These are phyloP conservation scores for Chalcosyrphus nemorum DNA, from an alignment of 2,888 invertebrate species.

Conservation along the genomic window DNA sequence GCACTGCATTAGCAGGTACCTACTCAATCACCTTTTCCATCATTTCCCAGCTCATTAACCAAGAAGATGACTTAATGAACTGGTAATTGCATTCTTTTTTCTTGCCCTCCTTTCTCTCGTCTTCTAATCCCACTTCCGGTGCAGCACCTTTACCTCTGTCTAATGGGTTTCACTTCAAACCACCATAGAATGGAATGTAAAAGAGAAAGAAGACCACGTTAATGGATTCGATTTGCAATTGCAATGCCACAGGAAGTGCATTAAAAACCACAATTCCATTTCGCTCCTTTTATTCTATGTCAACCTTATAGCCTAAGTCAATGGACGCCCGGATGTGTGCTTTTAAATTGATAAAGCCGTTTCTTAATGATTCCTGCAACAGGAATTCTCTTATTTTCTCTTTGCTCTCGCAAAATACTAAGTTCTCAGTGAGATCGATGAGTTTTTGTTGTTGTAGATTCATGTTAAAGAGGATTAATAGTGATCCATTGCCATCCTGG, in stretches of 20 bases:
- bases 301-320: slow-evolving; percentile 81
- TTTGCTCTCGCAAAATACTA: slow-evolving; percentile 79
- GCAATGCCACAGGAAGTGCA: slow-evolving; percentile 26
- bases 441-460: slow-evolving; percentile 77
- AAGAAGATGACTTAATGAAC: slow-evolving; percentile 70
- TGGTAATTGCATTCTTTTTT: slow-evolving; percentile 61
- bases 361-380: slow-evolving; percentile 80
- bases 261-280: slow-evolving; percentile 70
- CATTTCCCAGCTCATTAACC: slow-evolving; percentile 53
- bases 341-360: slow-evolving; percentile 80
- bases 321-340: slow-evolving; percentile 81
- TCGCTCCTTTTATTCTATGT: slow-evolving; percentile 76
- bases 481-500: slow-evolving; percentile 76
- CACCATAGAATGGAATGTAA: slow-evolving; percentile 52
- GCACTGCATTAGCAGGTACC: slow-evolving; percentile 2
- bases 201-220: slow-evolving; percentile 36
- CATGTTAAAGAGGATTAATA: slow-evolving; percentile 78
- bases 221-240: slow-evolving; percentile 66
- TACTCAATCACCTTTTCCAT: slow-evolving; percentile 31
- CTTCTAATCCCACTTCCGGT: slow-evolving; percentile 40
- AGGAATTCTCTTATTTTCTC: slow-evolving; percentile 79
- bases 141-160: slow-evolving; percentile 20
- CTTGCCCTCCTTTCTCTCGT: slow-evolving; percentile 43
- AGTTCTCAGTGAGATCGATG: slow-evolving; percentile 79
- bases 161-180: slow-evolving; percentile 42